A percentile compares a stretch with the other conserved stretches of the same genome.
These are phyloP conservation scores for Archegozetes longisetosus DNA, from an alignment of 1,140 invertebrate species.

Conservation along the genomic window DNA sequence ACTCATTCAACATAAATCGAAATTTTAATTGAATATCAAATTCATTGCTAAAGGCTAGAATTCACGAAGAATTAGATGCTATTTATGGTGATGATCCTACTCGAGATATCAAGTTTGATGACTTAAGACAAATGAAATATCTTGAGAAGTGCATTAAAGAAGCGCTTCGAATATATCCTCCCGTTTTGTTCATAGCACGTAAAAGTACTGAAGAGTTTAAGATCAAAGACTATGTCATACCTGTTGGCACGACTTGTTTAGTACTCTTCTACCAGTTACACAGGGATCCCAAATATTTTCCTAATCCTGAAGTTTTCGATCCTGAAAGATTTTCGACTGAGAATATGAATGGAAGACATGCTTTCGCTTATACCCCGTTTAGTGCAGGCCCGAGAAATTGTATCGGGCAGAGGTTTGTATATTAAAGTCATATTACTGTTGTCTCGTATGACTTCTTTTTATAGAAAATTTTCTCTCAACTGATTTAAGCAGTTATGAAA, in stretches of 20 bases:
- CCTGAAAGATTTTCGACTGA: conserved; percentile 54
- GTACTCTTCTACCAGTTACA: conserved; percentile 40
- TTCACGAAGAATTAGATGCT: conserved; percentile 16
- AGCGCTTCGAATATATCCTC: conserved; percentile 40
- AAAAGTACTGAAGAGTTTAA: conserved; percentile 9
- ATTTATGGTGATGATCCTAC: conserved; percentile 12
- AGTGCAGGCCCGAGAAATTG: conserved; percentile 31
- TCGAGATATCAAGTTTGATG: conserved; percentile 18
- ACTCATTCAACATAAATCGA: conserved; percentile 24
- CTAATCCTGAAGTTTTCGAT: conserved; percentile 52
- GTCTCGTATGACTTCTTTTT: too few species aligned
- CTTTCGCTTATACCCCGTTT: conserved; percentile 31
- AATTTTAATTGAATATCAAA: conserved; percentile 26
- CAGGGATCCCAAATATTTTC: conserved; percentile 43
- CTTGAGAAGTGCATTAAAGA: conserved; percentile 46
- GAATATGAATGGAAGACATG: conserved; percentile 28
- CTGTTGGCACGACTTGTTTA: conserved; percentile 29
- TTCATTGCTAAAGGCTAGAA: conserved; percentile 36
- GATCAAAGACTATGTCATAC: conserved; percentile 23
- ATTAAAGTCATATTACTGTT: too few species aligned
- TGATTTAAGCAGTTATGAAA: not conserved
- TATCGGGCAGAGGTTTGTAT: conserved; percentile 36
- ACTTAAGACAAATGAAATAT: conserved; percentile 35
- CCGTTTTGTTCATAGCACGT: conserved; percentile 38
- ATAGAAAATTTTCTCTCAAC: too few species aligned